phyloP scores from a whole-genome alignment of 2,797 vertebrate genomes.

The Carduelis carduelis region DNA sequence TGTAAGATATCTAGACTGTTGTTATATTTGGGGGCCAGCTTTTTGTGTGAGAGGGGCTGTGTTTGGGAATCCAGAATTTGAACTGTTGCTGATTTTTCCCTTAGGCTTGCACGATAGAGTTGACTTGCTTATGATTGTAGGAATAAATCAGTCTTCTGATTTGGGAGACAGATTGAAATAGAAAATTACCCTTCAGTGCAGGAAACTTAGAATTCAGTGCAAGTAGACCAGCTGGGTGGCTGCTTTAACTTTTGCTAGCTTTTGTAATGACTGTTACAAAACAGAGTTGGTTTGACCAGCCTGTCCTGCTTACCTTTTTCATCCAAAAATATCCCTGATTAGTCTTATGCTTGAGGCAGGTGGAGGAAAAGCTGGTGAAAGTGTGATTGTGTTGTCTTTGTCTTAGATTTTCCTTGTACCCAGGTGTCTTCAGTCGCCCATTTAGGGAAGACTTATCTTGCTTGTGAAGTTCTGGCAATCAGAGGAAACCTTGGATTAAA shows the following conservation, averaged over 20 bases:
- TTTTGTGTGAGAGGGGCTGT: background rate
- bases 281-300: background rate
- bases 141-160: background rate
- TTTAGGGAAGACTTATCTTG: background rate
- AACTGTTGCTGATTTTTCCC: background rate
- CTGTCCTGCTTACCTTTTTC: background rate
- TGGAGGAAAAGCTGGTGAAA: background rate
- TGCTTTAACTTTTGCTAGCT: background rate
- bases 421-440: background rate
- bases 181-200: background rate
- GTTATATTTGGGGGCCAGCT: background rate
- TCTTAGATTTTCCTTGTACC: background rate
- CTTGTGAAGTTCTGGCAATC: background rate
- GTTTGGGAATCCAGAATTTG: background rate
- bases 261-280: background rate
- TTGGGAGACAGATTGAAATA: background rate
- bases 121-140: background rate
- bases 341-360: background rate
- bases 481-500: background rate
- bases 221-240: background rate
- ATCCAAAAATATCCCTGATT: background rate
- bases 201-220: background rate
- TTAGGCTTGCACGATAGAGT: background rate
- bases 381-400: background rate
- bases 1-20: accelerated